phyloP scores from a whole-genome alignment of 2,113 vertebrate genomes.

The Passer domesticus region DNA sequence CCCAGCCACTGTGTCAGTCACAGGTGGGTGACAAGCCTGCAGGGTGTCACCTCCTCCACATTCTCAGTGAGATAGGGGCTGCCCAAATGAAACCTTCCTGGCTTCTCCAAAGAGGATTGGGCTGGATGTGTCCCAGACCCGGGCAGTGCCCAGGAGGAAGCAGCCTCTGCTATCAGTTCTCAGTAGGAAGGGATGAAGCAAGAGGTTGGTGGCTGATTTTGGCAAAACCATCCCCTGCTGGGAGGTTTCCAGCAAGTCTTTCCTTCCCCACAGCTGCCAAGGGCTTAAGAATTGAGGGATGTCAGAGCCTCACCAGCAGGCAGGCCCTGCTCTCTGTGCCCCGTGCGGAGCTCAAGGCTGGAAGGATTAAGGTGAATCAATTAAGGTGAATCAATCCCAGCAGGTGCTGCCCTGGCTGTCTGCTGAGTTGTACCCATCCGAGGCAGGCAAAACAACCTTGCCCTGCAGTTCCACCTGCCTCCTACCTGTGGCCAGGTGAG shows the following conservation, averaged over 20 bases:
- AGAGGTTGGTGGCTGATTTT: background rate
- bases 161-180: background rate
- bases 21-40: background rate
- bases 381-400: background rate
- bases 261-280: background rate
- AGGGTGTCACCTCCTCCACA: background rate
- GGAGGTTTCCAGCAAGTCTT: background rate
- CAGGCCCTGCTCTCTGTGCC: background rate
- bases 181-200: background rate
- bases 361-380: background rate
- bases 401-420: background rate
- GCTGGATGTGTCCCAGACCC: background rate
- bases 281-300: background rate
- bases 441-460: background rate
- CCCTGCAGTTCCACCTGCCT: background rate
- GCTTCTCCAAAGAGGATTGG: background rate
- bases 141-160: background rate
- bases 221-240: background rate
- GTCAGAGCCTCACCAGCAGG: background rate
- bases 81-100: background rate
- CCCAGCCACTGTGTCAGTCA: background rate
- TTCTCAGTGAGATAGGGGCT: background rate
- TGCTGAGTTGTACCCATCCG: accelerated
- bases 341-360: background rate
- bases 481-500: background rate